Percentiles rank a stretch among this genome's conserved stretches.
Evolutionary conservation across 2,888 invertebrate genomes (phyloP).

Genomic region (Chloroclystis v-ata): DNA sequence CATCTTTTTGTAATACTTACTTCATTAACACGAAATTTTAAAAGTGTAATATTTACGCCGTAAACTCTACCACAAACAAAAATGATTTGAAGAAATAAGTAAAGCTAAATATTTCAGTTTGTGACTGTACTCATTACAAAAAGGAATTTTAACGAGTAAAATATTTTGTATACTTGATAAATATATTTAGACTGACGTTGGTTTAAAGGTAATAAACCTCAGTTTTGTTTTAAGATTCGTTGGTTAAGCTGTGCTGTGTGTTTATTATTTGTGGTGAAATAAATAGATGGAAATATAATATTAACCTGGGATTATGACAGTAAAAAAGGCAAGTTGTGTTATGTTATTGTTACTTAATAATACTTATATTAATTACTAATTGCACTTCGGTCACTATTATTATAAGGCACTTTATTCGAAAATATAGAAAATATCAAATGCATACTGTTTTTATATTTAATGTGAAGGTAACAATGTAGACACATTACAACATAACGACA

Average conservation of each 20-base stretch:
- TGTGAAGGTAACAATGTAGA: no score
- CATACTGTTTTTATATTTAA: no score
- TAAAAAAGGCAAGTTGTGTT: slow-evolving; percentile 1
- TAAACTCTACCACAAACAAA: no score
- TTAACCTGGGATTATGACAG: not conserved
- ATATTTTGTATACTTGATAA: slow-evolving; percentile 8
- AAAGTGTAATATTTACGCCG: no score
- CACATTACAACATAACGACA: no score
- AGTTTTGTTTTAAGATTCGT: slow-evolving; percentile 1
- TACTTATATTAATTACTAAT: no score
- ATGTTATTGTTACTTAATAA: not conserved
- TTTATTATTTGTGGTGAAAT: not conserved
- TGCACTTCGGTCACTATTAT: no score
- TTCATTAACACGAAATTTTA: no score
- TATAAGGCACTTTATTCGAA: no score
- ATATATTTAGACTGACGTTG: not conserved
- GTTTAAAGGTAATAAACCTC: not conserved
- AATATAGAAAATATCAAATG: no score
- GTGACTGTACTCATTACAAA: slow-evolving; percentile 2
- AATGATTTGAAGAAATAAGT: no score
- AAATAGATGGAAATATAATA: not conserved
- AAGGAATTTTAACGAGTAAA: slow-evolving; percentile 12
- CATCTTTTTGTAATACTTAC: no score
- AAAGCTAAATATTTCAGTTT: not conserved
- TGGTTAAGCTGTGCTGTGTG: not conserved